A percentile compares a stretch with the other conserved stretches of the same genome.
Conservation (phyloP, 2,888 invertebrate genomes). For the Acronicta leporina region DNA sequence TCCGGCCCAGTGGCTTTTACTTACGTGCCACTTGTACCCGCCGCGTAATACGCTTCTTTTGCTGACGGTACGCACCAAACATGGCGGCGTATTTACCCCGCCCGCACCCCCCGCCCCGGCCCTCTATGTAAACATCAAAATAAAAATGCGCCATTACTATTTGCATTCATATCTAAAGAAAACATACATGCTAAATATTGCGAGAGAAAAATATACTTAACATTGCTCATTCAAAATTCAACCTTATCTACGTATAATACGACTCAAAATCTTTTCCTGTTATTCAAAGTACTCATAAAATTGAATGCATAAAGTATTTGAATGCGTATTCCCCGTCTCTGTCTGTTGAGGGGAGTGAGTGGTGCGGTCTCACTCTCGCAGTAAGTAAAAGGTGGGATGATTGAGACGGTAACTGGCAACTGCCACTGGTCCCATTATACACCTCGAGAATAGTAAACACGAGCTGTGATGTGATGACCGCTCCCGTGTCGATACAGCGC, state of each 20-base stretch:
- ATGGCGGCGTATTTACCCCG: slow-evolving; percentile 81
- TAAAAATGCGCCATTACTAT: slow-evolving; percentile 89
- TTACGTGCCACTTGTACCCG: slow-evolving; percentile 61
- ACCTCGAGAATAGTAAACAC: slow-evolving; percentile 82
- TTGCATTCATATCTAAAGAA: slow-evolving; percentile 89
- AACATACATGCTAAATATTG: slow-evolving; percentile 88
- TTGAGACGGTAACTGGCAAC: slow-evolving; percentile 88
- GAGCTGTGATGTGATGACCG: slow-evolving; percentile 48
- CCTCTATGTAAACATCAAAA: slow-evolving; percentile 88
- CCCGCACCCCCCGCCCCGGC: slow-evolving; percentile 60
- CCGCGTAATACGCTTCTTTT: slow-evolving; percentile 63
- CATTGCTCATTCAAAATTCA: slow-evolving; percentile 33
- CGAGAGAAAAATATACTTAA: slow-evolving; percentile 67
- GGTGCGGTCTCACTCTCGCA: slow-evolving; percentile 67
- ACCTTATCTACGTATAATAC: slow-evolving; percentile 16
- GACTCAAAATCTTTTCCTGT: slow-evolving; percentile 35
- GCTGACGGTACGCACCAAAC: slow-evolving; percentile 82
- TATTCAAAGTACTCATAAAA: slow-evolving; percentile 63
- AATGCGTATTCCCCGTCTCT: slow-evolving; percentile 73
- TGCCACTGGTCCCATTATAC: slow-evolving; percentile 88
- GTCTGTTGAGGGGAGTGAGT: slow-evolving; percentile 49
- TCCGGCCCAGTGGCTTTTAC: slow-evolving; percentile 66
- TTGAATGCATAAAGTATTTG: slow-evolving; percentile 76
- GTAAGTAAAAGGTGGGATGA: slow-evolving; percentile 87
- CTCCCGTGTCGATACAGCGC: slow-evolving; percentile 49